Conservation (phyloP, 2,888 invertebrate species). For the Dicycla oo region DNA sequence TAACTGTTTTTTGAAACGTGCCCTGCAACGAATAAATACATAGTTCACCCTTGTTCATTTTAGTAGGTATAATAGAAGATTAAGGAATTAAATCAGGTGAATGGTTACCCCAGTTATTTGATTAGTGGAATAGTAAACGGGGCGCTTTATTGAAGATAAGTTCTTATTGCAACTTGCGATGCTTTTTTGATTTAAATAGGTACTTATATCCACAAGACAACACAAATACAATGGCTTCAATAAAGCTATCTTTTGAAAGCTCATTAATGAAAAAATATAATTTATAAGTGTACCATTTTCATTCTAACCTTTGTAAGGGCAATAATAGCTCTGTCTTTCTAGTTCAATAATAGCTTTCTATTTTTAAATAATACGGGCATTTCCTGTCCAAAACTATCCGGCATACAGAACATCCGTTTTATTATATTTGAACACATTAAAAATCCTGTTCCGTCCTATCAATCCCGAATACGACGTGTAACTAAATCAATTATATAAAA, state of each 20-base stretch:
- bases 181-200: background rate
- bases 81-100: conserved; percentile 32
- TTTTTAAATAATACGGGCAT: conserved; percentile 44
- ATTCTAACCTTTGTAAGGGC: too few species aligned
- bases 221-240: too few species aligned
- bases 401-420: conserved; percentile 80
- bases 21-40: background rate
- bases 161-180: background rate
- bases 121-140: background rate
- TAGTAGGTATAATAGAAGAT: conserved; percentile 23
- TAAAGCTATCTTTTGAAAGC: background rate
- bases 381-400: conserved; percentile 67
- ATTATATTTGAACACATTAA: conserved; percentile 78
- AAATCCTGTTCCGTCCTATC: conserved; percentile 80
- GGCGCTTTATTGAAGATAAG: background rate
- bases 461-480: conserved; percentile 79
- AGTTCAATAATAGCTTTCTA: background rate
- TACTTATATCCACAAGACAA: background rate
- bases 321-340: conserved; percentile 4
- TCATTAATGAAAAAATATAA: background rate
- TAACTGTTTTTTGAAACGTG: background rate
- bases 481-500: conserved; percentile 80
- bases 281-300: too few species aligned
- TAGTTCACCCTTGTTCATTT: conserved; percentile 9
- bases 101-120: conserved; percentile 16